phyloP scores from a whole-genome alignment of 2,797 vertebrate species.

The Anas georgica region DNA sequence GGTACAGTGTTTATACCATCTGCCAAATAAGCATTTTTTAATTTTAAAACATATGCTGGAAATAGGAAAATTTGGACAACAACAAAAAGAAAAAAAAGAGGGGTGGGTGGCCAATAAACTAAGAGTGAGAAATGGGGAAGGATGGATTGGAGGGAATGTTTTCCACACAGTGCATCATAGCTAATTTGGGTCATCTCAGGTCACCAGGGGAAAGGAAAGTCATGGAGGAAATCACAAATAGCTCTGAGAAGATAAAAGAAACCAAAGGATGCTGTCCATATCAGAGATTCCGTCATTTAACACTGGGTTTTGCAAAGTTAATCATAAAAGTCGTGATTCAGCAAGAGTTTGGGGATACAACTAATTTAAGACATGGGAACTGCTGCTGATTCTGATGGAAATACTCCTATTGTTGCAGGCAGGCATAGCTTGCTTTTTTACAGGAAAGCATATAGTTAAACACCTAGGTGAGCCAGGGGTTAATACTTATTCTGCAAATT shows the following conservation, averaged over 20 bases:
- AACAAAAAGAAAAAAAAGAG: slow-evolving; percentile 41
- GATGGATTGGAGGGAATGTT: slow-evolving; percentile 31
- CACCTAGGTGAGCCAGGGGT: background rate
- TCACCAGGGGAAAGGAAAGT: slow-evolving; percentile 30
- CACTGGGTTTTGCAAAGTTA: background rate
- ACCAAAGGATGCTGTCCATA: background rate
- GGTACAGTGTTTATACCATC: slow-evolving; percentile 39
- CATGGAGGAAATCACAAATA: background rate
- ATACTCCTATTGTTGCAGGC: background rate
- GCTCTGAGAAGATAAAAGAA: background rate
- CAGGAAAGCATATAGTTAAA: background rate
- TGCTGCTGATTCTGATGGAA: background rate
- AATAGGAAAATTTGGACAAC: slow-evolving; percentile 59
- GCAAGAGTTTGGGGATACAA: background rate
- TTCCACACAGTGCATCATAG: slow-evolving; percentile 47
- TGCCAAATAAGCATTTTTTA: slow-evolving; percentile 68
- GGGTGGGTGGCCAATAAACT: slow-evolving; percentile 60
- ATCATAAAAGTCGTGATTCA: background rate
- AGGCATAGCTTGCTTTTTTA: background rate
- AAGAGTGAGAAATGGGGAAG: slow-evolving; percentile 29
- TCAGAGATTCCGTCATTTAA: background rate
- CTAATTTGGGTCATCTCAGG: slow-evolving; percentile 56
- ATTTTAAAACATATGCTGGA: slow-evolving; percentile 66
- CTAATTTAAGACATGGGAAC: background rate
- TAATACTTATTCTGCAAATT: background rate